Base-by-base conservation (phyloP, 2,888 invertebrate species). In the Lymantria monacha region DNA sequence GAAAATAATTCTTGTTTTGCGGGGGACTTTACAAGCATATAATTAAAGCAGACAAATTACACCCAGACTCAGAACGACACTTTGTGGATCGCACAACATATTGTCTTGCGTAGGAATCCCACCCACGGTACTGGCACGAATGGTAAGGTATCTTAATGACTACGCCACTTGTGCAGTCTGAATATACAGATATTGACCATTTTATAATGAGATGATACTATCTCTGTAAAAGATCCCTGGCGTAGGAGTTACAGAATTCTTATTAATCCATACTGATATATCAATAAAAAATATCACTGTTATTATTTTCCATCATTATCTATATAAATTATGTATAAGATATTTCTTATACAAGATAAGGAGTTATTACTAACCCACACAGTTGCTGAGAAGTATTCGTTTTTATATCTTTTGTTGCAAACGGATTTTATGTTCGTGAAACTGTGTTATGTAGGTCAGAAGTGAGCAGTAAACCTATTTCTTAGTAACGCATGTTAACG, bases 361-460 rank as follows among this genome's bases (percentile, higher is more conserved):
- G 36, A 36, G 43, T 49, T 15, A 44, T 44, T 40, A 43, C 36
- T 51, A 57, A 44, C 63, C 67, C 60, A 67, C 57, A 50, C 44
- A 42, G 55, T 51, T 55, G 38, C 9, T 42, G 42, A 52, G 38
- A 49, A 46, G 13, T 13, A 12, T 37, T 42, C 11, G 13, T 33
- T 46, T 22, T 13, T 44, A n/a, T 47, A 9, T 33, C 14, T 47
- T 37, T 48, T 41, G 14, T 41, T 42, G 40, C n/a, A 31, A 9
- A 37, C 15, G 10, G 42, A 37, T 12, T 42, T 48, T 42, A 42
- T 48, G 11, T 41, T 41, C 8, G 9, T 36, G 9, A 12, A 14
- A 14, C 12, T 42, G 7, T 30, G 45, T 14, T 33, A 38, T 37
- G 38, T 33, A 43, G 50, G 43, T 46, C 38, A 38, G n/a, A 13